Evolutionary conservation across 2,797 vertebrate species (phyloP), one percentile per base, ranked within the genome.

Genomic region (Gambusia yucatana): DNA sequence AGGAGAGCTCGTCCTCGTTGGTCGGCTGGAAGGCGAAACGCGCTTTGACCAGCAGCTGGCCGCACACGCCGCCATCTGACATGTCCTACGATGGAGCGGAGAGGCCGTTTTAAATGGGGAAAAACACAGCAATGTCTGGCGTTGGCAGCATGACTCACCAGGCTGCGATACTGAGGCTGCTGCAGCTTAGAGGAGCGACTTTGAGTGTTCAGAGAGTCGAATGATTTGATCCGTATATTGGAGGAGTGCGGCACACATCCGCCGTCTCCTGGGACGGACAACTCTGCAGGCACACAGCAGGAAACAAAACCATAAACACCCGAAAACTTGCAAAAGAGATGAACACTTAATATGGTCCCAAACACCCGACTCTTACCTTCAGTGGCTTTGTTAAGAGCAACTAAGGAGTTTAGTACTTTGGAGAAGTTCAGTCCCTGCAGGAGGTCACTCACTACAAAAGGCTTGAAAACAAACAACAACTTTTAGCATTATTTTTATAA

Each of bases 1-100:
- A 98, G 47, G 98, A 98, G 48, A 99, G 96, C 84, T 99, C 98
- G 52, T 99, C 98, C 94, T 99, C 98, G 76, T 99, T 99, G 91
- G 97, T 98, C 94, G 98, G 97, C 87, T 98, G 96, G 94, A 99
- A 99, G 92, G 95, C 94, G 80, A 98, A 99, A 91, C 98, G 98
- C 41, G 98, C 98, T 92, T 96, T 96, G 83, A 98, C 97, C 86
- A 98, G 95, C 88, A 96, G 46, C n/a, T 97, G 97, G 92, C 93
- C 95, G 87, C 96, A 96, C 93, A 96, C 97, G 76, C 88, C 82
- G 80, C 96, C 97, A 90, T 99, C 98, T 0, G 96, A 97, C 98
- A 99, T 99, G 96, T 99, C 98, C 98, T 99, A 87, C 39, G 76
- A 88, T 2, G 13, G 47, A 63, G 46, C n/a, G 22, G 8, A 67